Percentiles rank a stretch among this genome's conserved stretches.
Evolutionary conservation across 37 sponge, comb jelly and placozoan genomes (phyloP).

Genomic region (Ianthella basta): DNA sequence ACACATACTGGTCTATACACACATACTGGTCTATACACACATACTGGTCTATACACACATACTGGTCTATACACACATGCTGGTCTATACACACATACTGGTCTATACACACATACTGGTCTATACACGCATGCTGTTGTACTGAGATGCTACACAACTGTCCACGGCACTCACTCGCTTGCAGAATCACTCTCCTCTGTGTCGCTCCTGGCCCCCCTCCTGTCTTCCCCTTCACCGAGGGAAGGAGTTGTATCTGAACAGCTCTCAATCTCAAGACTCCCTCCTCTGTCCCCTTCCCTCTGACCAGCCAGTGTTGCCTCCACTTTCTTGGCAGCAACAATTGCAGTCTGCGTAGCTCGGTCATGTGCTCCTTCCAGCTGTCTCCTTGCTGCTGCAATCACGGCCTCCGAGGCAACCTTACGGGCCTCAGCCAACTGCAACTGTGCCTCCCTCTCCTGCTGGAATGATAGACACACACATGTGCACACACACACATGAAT

Average conservation of each 20-base stretch:
- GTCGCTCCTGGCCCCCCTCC: not conserved
- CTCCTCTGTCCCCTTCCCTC: not conserved
- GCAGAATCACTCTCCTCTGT: no score
- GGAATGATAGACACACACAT: not conserved
- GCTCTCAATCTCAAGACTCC: not conserved
- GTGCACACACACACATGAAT: not conserved
- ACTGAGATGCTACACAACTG: not conserved
- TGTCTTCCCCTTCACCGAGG: not conserved
- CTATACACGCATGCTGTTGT: not conserved
- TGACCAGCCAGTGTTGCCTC: constrained; percentile 24
- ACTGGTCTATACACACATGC: no score
- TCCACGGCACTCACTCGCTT: no score
- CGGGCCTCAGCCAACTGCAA: constrained; percentile 51
- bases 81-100: no score
- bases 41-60: no score
- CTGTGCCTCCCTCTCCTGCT: constrained; percentile 24
- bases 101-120: no score
- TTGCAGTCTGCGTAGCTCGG: constrained; percentile 53
- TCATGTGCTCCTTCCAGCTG: constrained; percentile 55
- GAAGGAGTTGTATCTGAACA: no score
- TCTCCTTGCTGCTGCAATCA: constrained; percentile 31
- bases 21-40: no score
- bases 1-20: no score
- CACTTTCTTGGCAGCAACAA: constrained; percentile 59
- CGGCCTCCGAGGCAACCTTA: constrained; percentile 32